phyloP scores from a whole-genome alignment of 2,113 vertebrate genomes.

The Epinephelus fuscoguttatus region DNA sequence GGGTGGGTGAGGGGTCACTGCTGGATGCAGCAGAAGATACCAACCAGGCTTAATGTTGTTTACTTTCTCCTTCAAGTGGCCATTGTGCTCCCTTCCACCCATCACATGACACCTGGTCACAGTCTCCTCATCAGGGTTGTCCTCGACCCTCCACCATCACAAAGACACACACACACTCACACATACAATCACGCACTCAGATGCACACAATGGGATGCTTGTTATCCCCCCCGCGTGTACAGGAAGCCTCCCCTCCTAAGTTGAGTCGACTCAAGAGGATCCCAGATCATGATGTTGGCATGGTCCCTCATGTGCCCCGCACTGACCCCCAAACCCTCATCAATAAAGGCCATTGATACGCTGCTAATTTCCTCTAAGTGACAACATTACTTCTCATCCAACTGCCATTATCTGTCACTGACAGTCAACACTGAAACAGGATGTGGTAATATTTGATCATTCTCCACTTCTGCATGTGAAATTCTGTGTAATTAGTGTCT shows the following conservation, averaged over 20 bases:
- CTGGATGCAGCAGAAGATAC: conserved; percentile 8
- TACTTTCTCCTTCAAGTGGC: conserved; percentile 61
- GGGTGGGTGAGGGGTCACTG: conserved; percentile 5
- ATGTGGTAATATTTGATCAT: neutral
- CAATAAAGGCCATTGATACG: conserved; percentile 47
- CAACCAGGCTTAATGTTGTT: conserved; percentile 55
- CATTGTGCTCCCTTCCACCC: conserved; percentile 64
- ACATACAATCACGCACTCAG: conserved; percentile 34
- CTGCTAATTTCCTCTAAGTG: conserved; percentile 13
- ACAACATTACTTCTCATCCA: neutral
- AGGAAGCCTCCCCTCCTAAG: conserved; percentile 57
- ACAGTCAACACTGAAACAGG: neutral
- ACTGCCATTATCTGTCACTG: neutral
- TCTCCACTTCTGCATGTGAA: neutral
- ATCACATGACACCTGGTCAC: conserved; percentile 79
- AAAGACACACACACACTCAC: conserved; percentile 42
- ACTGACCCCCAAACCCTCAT: conserved; percentile 5
- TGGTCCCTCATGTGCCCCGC: conserved; percentile 21
- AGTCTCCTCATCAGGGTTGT: conserved; percentile 67
- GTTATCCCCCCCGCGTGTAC: conserved; percentile 49
- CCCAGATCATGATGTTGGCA: conserved; percentile 36
- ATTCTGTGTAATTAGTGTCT: neutral
- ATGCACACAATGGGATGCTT: conserved; percentile 70
- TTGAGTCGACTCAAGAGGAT: conserved; percentile 26
- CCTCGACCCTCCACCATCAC: conserved; percentile 46